Percentiles rank a stretch among this genome's conserved stretches.
Conservation (phyloP, 2,113 vertebrate genomes). For the Rhinoptilus africanus region DNA sequence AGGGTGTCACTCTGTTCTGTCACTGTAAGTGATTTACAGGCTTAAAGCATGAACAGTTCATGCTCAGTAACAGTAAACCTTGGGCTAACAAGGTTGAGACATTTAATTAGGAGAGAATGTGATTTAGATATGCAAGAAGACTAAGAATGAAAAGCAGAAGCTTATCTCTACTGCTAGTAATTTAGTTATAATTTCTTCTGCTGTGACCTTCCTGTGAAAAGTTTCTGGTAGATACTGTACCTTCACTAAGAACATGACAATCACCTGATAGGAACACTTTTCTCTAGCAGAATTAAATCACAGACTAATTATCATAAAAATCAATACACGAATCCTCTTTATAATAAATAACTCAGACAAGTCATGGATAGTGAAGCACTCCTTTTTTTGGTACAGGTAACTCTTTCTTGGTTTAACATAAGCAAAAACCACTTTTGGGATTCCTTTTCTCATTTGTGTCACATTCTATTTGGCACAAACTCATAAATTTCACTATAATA, state of each 20-base stretch:
- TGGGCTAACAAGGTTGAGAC: not conserved
- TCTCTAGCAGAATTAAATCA: not conserved
- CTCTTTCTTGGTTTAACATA: not conserved
- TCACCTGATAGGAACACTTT: not conserved
- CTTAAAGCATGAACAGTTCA: not conserved
- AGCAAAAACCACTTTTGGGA: not conserved
- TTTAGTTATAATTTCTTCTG: not conserved
- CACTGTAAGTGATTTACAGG: not conserved
- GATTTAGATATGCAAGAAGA: not conserved
- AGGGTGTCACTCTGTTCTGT: not conserved
- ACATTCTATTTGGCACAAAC: not conserved
- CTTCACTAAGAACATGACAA: not conserved
- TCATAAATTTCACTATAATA: not conserved
- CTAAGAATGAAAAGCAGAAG: not conserved
- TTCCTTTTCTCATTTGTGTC: not conserved
- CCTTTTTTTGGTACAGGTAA: not conserved
- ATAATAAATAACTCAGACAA: not conserved
- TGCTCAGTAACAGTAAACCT: not conserved
- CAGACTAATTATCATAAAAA: not conserved
- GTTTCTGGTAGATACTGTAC: not conserved
- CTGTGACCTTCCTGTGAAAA: not conserved
- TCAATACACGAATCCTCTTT: not conserved
- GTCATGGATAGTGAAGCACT: not conserved
- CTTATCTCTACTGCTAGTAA: not conserved
- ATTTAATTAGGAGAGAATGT: not conserved